These are phyloP conservation scores for Coturnix japonica DNA, from an alignment of 2,113 vertebrate genomes.

Conservation along the genomic window DNA sequence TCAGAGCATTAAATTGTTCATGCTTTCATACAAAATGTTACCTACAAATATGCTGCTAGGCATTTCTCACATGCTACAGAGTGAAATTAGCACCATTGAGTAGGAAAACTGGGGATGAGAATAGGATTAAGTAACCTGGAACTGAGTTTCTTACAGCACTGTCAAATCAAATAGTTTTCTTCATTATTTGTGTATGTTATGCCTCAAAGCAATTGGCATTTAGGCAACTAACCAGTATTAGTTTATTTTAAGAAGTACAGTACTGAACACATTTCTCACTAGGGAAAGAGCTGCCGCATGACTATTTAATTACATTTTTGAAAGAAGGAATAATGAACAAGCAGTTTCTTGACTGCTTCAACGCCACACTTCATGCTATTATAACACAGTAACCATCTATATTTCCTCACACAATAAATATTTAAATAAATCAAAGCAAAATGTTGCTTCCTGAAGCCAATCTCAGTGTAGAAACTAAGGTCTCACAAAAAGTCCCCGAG, in stretches of 20 bases:
- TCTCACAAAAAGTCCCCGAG: not conserved
- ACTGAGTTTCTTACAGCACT: not conserved
- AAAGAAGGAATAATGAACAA: not conserved
- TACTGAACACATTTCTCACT: not conserved
- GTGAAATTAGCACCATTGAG: not conserved
- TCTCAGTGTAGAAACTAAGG: not conserved
- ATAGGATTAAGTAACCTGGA: not conserved
- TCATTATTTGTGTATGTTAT: not conserved
- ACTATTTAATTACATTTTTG: not conserved
- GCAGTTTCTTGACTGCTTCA: not conserved
- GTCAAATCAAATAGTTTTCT: constrained; percentile 4
- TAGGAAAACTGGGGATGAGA: not conserved
- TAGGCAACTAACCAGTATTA: not conserved
- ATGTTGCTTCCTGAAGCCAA: not conserved
- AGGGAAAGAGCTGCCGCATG: not conserved
- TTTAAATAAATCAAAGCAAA: not conserved
- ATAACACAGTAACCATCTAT: not conserved
- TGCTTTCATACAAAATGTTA: not conserved
- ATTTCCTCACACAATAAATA: not conserved
- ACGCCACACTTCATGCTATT: not conserved
- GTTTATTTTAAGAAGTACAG: constrained; percentile 9
- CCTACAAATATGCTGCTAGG: not conserved
- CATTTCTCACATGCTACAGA: not conserved
- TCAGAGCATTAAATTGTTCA: not conserved
- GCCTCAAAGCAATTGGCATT: not conserved